phyloP scores from a whole-genome alignment of 2,113 vertebrate species.

The Rhinichthys klamathensis region DNA sequence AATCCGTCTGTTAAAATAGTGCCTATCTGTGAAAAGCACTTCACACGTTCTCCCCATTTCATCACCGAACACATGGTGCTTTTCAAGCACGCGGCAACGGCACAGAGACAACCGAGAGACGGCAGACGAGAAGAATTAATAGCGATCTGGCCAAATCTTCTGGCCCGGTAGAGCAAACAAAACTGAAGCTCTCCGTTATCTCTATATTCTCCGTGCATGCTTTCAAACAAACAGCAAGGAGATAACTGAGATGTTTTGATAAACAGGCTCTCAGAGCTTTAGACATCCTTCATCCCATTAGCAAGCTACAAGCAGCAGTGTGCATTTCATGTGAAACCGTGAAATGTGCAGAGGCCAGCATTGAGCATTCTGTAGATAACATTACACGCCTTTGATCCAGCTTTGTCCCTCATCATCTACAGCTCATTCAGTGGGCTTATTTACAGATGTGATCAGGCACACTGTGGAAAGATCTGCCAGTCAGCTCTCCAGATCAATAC shows the following conservation, averaged over 20 bases:
- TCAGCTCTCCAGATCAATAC: slow-evolving; percentile 28
- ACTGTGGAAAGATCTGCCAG: slow-evolving; percentile 8
- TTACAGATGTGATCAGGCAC: slow-evolving; percentile 36
- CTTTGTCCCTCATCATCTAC: neutral
- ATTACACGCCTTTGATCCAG: slow-evolving; percentile 28
- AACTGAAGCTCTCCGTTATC: neutral
- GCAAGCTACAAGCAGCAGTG: neutral
- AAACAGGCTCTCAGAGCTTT: slow-evolving; percentile 2
- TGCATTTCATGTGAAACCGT: neutral
- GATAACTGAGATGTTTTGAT: slow-evolving; percentile 28
- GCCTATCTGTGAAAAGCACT: slow-evolving; percentile 19
- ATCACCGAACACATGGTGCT: slow-evolving; percentile 52
- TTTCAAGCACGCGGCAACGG: slow-evolving; percentile 44
- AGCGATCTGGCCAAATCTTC: slow-evolving; percentile 42
- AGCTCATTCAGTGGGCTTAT: slow-evolving; percentile 18
- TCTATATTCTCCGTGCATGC: slow-evolving; percentile 4
- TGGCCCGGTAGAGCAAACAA: neutral
- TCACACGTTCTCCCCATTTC: slow-evolving; percentile 18
- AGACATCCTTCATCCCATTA: slow-evolving; percentile 11
- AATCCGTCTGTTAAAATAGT: slow-evolving; percentile 51
- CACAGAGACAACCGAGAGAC: slow-evolving; percentile 43
- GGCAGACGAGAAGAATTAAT: slow-evolving; percentile 46
- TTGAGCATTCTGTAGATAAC: slow-evolving; percentile 6
- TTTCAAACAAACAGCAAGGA: slow-evolving; percentile 10
- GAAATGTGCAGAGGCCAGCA: slow-evolving; percentile 9